Base-by-base conservation (phyloP, 1,140 invertebrate species). In the Drosophila bocqueti region DNA sequence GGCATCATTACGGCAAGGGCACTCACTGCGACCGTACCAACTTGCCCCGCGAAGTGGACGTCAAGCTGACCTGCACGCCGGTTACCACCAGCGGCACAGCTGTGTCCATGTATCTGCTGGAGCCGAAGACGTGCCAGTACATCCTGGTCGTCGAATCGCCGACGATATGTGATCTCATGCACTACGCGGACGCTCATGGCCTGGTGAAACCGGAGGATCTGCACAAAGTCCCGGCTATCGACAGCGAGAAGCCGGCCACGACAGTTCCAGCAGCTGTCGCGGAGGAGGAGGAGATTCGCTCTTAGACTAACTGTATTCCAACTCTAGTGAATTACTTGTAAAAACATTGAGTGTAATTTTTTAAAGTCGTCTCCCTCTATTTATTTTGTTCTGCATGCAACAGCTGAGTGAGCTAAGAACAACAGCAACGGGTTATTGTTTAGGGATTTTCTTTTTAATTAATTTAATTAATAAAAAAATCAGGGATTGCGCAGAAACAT, bases 101-200 rank as follows among this genome's bases (percentile, higher is more conserved):
- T 73, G 96, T 99, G 0, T 96, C 97, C 1, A 93, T 99, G 43
- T 98, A 97, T 93, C 93, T 99, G 18, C 89, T 98, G 11, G 98
- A 99, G 91, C 98, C 98, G 15, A 96, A 96, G 93, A 96, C 96
- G 16, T 99, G 98, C 91, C 96, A 98, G 93, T 99, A 99, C 81
- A 96, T 98, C 63, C 92, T 99, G 24, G 97, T 97, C 18, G 97
- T 99, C 0, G 98, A 99, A 93, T 98, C 98, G 5, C 95, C 96
- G 1, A 92, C 98, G 1, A 96, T 99, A 68, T 99, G 98, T 94
- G 95, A 97, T 84, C 96, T 99, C 60, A 93, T 99, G 45, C 95
- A 95, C 13, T 93, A 95, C 64, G 96, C 96, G 0, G 96, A 97
- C 92, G 95, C 96, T n/a, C 76, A 82, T 46, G 91, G 91, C 16